Evolutionary conservation across 2,113 vertebrate species (phyloP).

Genomic region (Triplophysa tibetana): DNA sequence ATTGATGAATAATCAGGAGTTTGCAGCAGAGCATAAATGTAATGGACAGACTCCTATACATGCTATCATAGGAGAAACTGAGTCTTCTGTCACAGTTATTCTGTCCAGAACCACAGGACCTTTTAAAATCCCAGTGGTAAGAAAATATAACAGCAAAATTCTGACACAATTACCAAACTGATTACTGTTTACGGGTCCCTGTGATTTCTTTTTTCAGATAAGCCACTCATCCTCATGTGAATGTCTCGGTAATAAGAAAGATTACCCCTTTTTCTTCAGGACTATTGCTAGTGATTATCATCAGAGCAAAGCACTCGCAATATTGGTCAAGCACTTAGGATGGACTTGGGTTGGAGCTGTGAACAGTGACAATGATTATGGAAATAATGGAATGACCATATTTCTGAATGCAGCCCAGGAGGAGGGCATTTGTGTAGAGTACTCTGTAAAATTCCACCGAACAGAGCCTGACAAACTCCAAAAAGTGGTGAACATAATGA

Average conservation of each 20-base stretch:
- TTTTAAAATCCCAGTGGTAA: conserved; percentile 70
- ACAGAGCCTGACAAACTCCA: conserved; percentile 63
- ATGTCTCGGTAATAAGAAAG: conserved; percentile 68
- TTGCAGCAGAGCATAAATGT: conserved; percentile 51
- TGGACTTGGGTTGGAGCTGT: conserved; percentile 73
- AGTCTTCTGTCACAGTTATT: conserved; percentile 72
- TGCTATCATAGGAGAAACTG: conserved; percentile 38
- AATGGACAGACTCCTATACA: conserved; percentile 63
- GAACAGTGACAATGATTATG: conserved; percentile 75
- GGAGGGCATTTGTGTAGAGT: conserved; percentile 41
- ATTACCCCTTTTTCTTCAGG: conserved; percentile 70
- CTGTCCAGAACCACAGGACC: conserved; percentile 55
- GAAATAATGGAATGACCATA: conserved; percentile 74
- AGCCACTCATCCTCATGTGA: conserved; percentile 73
- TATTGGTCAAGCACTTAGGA: conserved; percentile 68
- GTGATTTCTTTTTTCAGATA: conserved; percentile 59
- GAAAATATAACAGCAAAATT: background rate
- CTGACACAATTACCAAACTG: background rate
- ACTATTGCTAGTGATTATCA: conserved; percentile 73
- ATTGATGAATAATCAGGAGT: conserved; percentile 63
- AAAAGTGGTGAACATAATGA: conserved; percentile 68
- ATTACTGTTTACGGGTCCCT: background rate
- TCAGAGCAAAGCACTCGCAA: conserved; percentile 64
- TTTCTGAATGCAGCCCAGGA: conserved; percentile 66
- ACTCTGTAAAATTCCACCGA: conserved; percentile 19